These are phyloP conservation scores for Notocelia uddmanniana DNA, from an alignment of 2,888 invertebrate genomes.

Conservation along the genomic window DNA sequence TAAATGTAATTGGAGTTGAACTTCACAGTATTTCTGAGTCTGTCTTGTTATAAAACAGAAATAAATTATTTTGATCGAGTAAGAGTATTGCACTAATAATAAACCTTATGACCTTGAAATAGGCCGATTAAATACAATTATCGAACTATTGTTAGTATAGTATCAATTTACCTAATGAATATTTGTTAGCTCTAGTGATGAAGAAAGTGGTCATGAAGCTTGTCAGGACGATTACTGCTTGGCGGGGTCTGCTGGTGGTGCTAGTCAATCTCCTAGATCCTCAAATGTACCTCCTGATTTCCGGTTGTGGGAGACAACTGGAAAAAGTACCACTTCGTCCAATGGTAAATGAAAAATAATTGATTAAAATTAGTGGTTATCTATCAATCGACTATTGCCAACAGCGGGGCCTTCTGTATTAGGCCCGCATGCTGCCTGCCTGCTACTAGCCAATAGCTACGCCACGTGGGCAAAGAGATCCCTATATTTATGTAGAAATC, in stretches of 20 bases:
- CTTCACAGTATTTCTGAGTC: too few species aligned
- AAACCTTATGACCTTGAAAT: too few species aligned
- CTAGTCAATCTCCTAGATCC: slow-evolving; percentile 34
- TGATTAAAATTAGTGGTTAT: not conserved
- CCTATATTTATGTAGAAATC: too few species aligned
- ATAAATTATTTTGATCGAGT: too few species aligned
- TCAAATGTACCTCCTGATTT: slow-evolving; percentile 62
- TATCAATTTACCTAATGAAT: slow-evolving; percentile 4
- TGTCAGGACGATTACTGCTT: slow-evolving; percentile 47
- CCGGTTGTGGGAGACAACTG: slow-evolving; percentile 69
- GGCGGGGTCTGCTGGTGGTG: slow-evolving; percentile 48
- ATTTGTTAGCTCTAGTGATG: slow-evolving; percentile 54
- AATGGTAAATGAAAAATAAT: slow-evolving; percentile 55
- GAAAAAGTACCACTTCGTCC: slow-evolving; percentile 51
- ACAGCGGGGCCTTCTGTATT: not conserved
- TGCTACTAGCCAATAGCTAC: too few species aligned
- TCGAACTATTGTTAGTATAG: not conserved
- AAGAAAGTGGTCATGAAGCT: slow-evolving; percentile 48
- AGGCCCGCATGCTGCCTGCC: too few species aligned
- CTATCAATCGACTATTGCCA: not conserved
- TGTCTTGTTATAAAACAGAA: too few species aligned
- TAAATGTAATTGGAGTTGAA: too few species aligned
- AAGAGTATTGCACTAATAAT: too few species aligned
- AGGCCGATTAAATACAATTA: not conserved
- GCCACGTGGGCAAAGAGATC: too few species aligned